Evolutionary conservation across 2,888 invertebrate genomes (phyloP).

Genomic region (Stegana nigrithorax): DNA sequence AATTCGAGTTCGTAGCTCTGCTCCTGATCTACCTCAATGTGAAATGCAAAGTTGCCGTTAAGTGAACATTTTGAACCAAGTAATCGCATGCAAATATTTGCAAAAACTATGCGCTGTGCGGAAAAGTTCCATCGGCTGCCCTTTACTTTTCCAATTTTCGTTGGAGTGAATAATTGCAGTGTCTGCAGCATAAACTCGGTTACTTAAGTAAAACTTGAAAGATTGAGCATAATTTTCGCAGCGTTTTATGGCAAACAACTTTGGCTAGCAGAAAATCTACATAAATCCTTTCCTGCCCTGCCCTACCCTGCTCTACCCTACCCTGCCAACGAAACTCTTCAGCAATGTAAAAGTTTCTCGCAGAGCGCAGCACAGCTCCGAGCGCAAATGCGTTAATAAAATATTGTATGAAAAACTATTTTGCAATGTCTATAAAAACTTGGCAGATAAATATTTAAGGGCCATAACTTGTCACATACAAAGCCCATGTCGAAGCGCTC

Average conservation of each 20-base stretch:
- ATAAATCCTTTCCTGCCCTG: too few species aligned
- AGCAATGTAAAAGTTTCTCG: neutral
- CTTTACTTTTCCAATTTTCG: too few species aligned
- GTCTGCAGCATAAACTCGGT: too few species aligned
- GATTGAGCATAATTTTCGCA: neutral
- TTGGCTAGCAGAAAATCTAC: conserved; percentile 4
- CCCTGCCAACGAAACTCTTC: neutral
- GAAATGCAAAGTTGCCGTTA: too few species aligned
- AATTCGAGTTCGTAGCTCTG: too few species aligned
- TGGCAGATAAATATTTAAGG: conserved; percentile 40
- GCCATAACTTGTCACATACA: conserved; percentile 4
- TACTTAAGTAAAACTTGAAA: neutral
- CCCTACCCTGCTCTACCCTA: too few species aligned
- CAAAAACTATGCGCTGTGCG: too few species aligned
- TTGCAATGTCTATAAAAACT: conserved; percentile 29
- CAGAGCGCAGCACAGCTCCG: neutral
- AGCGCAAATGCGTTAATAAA: neutral
- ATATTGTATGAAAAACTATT: conserved; percentile 11
- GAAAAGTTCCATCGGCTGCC: too few species aligned
- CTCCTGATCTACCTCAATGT: too few species aligned
- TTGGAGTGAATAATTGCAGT: too few species aligned
- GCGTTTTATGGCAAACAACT: too few species aligned
- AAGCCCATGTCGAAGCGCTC: neutral
- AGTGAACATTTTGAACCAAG: too few species aligned
- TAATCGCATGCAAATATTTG: neutral